Evolutionary conservation across 2,888 invertebrate species (phyloP), one percentile per base, ranked within the genome.

Genomic region (Drepana falcataria): DNA sequence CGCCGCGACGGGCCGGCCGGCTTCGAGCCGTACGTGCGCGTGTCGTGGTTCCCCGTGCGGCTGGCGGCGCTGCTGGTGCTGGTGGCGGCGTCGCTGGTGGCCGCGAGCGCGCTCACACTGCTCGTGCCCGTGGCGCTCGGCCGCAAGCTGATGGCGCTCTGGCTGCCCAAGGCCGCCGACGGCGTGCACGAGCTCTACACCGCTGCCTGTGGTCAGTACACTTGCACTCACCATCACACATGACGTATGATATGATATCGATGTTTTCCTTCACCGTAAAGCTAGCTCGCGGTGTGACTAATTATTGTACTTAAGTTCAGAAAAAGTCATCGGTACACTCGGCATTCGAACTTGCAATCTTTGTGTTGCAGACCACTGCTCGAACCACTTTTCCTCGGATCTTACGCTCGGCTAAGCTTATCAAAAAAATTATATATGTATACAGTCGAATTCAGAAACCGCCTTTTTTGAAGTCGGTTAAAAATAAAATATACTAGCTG

Each of bases 101-200:
- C 95, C 48, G 95, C 95, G 48, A 98, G 98, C 73, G 92, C 98
- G 1, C 85, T 97, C 34, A 96, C 96, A 48, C 93, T 97, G 77
- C 91, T 98, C 2, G 92, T 98, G 49, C 99, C 99, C 9, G 98
- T 98, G 9, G 96, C 96, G 87, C 93, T 98, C 60, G 98, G 98
- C 1, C 93, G 98, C 9, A 94, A 95, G 68, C 94, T 97, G 34
- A 97, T 98, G 97, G 93, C 95, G 1, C 71, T 97, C 3, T 97
- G 97, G 96, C 92, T 96, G 37, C 90, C 91, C 0, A 91, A 91
- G 61, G 87, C 90, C 1, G 75, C 92, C 0, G 91, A 94, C n/a
- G 93, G 94, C 33, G 96, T 98, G 0, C 99, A 99, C 81, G 99
- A 99, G 85, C 87, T 99, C 3, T 99, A 99, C 81, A 99, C 99